Percentiles rank a stretch among this genome's conserved stretches.
Conservation (phyloP, 2,113 vertebrate genomes). For the Fregata magnificens region DNA sequence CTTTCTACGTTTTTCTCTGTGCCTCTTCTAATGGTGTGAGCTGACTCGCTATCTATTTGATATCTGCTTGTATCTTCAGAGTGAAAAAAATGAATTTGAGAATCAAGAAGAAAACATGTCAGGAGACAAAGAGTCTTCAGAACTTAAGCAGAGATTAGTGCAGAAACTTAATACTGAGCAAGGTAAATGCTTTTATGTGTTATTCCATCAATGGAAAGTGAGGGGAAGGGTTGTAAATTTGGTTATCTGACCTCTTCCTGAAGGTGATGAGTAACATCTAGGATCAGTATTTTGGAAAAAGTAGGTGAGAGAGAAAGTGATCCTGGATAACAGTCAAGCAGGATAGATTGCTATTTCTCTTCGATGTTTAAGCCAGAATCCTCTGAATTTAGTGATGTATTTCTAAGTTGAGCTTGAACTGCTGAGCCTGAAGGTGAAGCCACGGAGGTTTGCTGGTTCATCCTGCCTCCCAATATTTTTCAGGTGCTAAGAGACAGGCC, state of each 20-base stretch:
- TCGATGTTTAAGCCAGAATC: not conserved
- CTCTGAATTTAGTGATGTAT: not conserved
- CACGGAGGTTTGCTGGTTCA: not conserved
- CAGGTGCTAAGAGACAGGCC: constrained; percentile 82
- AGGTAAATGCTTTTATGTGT: constrained; percentile 55
- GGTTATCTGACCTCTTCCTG: constrained; percentile 16
- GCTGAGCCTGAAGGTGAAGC: not conserved
- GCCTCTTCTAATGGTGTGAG: not conserved
- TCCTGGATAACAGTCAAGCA: fast-evolving
- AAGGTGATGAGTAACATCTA: not conserved
- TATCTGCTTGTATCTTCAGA: constrained; percentile 49
- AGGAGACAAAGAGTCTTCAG: constrained; percentile 36
- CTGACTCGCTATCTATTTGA: not conserved
- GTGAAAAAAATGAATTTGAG: constrained; percentile 82
- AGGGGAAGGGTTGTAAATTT: not conserved
- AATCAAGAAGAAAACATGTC: constrained; percentile 65
- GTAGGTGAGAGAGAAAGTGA: not conserved
- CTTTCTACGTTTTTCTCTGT: not conserved
- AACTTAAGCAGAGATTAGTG: constrained; percentile 72
- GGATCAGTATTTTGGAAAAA: not conserved
- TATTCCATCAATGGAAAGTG: not conserved
- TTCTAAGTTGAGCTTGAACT: not conserved
- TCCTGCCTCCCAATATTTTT: not conserved
- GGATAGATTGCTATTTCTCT: not conserved
- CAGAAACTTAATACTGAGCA: constrained; percentile 76